Evolutionary conservation across 2,113 vertebrate species (phyloP), one percentile per base, ranked within the genome.

Genomic region (Calyptommatus sinebrachiatus): DNA sequence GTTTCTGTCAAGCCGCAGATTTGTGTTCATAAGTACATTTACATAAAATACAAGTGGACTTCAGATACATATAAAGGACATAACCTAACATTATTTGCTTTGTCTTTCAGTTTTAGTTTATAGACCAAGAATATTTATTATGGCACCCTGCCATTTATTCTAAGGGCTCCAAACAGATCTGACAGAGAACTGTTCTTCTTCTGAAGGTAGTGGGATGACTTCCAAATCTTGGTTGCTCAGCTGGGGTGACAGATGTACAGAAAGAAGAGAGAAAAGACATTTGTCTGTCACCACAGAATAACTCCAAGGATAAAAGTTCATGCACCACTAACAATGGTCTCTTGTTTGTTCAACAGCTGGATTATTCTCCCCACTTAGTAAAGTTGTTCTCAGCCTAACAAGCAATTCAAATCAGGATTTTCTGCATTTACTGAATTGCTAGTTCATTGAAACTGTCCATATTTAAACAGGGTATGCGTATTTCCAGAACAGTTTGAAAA

Each of bases 301-400:
- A 73, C 73, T 81, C 66, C 5, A 67, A 84, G 79, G 83, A 81
- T 20, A 24, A 53, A 88, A 81, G 77, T 73, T 87, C 74, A 69
- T 62, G 45, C 41, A 76, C 61, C 45, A n/a, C 70, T 53, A 82
- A 85, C 53, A 82, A 35, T 24, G 35, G 0, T 53, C 62, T 63
- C 61, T 85, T 88, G 86, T 78, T 73, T 72, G 11, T 65, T 29
- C 65, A 83, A 84, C 71, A 88, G 80, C 80, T 88, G 82, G 82
- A 78, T 72, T 81, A 73, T 61, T 28, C 71, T 60, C 35, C 76
- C 72, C 78, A 61, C 16, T 35, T n/a, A 20, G 67, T 83, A 62
- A 26, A 88, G 63, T 57, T 69, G 66, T 0, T 73, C 57, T 84
- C 78, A 75, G 76, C 76, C 71, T 69, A 88, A 72, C 48, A 69